Evolutionary conservation across 2,113 vertebrate genomes (phyloP).

Genomic region (Myiagra hebetior): DNA sequence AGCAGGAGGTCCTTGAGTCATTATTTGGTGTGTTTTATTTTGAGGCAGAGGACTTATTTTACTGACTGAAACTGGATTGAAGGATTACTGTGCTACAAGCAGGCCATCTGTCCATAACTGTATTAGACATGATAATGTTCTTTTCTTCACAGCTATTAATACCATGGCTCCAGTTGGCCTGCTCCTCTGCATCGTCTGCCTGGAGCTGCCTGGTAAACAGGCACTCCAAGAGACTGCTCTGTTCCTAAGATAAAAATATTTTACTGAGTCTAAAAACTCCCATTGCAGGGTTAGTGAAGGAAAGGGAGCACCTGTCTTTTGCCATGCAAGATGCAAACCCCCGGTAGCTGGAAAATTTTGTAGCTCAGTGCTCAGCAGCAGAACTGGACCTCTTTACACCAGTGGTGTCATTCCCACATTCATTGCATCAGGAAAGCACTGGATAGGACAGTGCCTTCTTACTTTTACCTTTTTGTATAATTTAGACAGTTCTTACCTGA

Average conservation of each 20-base stretch:
- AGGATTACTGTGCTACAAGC: neutral
- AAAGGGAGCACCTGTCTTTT: neutral
- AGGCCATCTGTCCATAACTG: conserved; percentile 23
- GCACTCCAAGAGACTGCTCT: neutral
- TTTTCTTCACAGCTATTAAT: conserved; percentile 49
- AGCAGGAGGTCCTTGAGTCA: neutral
- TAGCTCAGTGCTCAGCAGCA: neutral
- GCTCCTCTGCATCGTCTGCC: neutral
- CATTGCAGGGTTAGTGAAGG: neutral
- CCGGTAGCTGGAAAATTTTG: neutral
- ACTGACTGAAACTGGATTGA: neutral
- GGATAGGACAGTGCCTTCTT: neutral
- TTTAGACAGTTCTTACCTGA: neutral
- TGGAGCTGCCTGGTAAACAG: neutral
- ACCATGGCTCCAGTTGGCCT: neutral
- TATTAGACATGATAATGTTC: conserved; percentile 31
- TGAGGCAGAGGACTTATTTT: neutral
- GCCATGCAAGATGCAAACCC: neutral
- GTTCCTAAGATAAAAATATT: neutral
- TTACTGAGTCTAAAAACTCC: neutral
- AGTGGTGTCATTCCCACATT: neutral
- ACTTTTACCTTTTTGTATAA: neutral
- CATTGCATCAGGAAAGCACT: neutral
- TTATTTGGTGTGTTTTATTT: conserved; percentile 2
- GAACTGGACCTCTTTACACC: neutral